phyloP scores from a whole-genome alignment of 2,888 invertebrate species.

The Lasioglossum vierecki region DNA sequence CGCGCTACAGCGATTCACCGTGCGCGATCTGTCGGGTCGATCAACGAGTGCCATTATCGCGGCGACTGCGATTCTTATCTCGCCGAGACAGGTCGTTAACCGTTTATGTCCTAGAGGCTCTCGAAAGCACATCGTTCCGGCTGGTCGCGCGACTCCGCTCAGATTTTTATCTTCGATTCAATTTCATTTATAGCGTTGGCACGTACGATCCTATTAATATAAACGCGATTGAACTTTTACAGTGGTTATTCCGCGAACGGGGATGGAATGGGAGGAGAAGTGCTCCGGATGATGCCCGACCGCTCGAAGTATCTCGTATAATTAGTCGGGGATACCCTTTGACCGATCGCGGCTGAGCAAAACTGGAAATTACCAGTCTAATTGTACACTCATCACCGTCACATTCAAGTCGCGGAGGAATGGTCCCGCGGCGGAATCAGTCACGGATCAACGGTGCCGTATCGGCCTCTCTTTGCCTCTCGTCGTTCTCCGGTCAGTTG shows the following conservation, averaged over 20 bases:
- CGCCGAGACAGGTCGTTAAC: constrained; percentile 4
- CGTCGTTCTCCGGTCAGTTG: not conserved
- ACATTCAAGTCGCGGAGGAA: constrained; percentile 1
- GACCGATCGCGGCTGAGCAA: constrained; percentile 6
- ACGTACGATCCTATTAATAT: not conserved
- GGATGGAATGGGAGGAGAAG: not conserved
- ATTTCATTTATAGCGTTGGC: not conserved
- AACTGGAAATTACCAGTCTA: constrained; percentile 30
- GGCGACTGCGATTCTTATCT: not conserved
- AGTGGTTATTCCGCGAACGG: not conserved
- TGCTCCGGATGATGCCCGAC: not conserved
- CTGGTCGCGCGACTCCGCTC: not conserved
- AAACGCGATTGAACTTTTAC: not conserved
- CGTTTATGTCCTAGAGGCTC: not conserved
- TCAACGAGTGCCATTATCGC: constrained; percentile 9
- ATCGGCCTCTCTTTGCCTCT: not conserved
- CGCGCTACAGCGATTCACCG: not conserved
- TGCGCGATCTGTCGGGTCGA: not conserved
- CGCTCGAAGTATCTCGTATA: constrained; percentile 44
- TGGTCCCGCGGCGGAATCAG: not conserved
- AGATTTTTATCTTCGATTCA: constrained; percentile 8
- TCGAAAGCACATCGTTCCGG: not conserved
- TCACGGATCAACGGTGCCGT: not conserved
- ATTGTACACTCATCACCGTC: constrained; percentile 13
- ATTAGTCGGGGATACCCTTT: constrained; percentile 45